Conservation (phyloP, 2,888 invertebrate genomes). For the Emmelina monodactyla region DNA sequence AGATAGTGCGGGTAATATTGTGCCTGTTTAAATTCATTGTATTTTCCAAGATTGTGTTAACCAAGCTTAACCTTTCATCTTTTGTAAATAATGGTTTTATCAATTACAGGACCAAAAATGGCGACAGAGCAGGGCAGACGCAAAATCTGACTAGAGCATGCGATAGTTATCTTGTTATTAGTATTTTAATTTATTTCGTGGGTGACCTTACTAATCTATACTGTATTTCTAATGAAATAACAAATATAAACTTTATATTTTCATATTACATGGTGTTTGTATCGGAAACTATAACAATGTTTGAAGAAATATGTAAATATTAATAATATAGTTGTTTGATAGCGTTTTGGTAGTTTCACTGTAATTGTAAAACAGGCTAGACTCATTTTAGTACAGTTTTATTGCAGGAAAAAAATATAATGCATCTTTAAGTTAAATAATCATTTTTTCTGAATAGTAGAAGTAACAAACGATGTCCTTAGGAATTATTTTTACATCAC, state of each 20-base stretch:
- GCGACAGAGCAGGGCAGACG: constrained; percentile 54
- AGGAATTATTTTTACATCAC: neutral
- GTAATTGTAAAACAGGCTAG: too few relatives aligned
- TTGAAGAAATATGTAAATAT: constrained; percentile 41
- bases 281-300: constrained; percentile 28
- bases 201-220: constrained; percentile 2
- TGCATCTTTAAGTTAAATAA: too few relatives aligned
- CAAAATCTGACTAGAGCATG: constrained; percentile 37
- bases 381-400: neutral
- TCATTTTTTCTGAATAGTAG: neutral
- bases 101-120: constrained; percentile 60
- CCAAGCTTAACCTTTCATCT: too few relatives aligned
- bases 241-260: constrained; percentile 25
- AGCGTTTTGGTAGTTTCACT: too few relatives aligned
- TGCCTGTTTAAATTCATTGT: too few relatives aligned
- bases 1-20: too few relatives aligned
- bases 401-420: neutral
- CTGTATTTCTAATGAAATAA: constrained; percentile 28
- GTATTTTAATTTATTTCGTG: neutral
- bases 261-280: constrained; percentile 28
- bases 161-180: too few relatives aligned
- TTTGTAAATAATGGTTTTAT: constrained; percentile 14
- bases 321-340: constrained; percentile 25
- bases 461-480: neutral
- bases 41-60: too few relatives aligned